phyloP scores from a whole-genome alignment of 1,140 invertebrate species.

The Rhagoletis zephyria region DNA sequence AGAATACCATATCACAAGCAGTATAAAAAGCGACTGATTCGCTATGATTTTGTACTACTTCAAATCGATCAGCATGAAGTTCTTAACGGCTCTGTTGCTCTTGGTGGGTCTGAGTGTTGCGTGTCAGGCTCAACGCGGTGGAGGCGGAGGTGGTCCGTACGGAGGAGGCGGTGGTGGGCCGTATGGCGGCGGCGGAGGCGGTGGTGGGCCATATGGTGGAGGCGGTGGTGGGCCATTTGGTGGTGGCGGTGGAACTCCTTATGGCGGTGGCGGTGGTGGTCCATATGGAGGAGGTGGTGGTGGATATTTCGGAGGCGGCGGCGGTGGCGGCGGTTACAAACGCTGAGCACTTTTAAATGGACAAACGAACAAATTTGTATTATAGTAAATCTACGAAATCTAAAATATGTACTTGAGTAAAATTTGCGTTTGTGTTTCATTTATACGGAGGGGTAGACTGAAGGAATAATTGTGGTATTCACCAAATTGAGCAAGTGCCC shows the following conservation, averaged over 20 bases:
- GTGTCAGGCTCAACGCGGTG: constrained; percentile 7
- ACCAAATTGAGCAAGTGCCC: no score
- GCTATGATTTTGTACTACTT: not conserved
- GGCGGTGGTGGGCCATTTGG: constrained; percentile 15
- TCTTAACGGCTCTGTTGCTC: constrained; percentile 11
- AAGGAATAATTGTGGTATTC: no score
- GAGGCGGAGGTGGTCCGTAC: not conserved
- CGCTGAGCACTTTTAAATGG: not conserved
- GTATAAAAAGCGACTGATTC: constrained; percentile 28
- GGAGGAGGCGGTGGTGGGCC: constrained; percentile 47
- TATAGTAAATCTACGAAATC: not conserved
- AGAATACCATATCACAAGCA: not conserved
- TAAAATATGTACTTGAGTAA: not conserved
- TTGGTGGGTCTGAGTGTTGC: constrained; percentile 14
- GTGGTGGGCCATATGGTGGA: constrained; percentile 24
- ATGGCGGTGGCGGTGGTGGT: constrained; percentile 12
- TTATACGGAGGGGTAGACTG: no score
- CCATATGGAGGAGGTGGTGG: constrained; percentile 28
- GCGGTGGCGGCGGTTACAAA: constrained; percentile 3
- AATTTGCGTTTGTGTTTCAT: no score
- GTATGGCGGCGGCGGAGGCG: constrained; percentile 1
- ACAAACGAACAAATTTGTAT: not conserved
- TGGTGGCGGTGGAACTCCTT: not conserved
- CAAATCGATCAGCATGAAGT: constrained; percentile 22
- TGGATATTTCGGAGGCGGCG: not conserved